Evolutionary conservation across 2,888 invertebrate species (phyloP).

Genomic region (Melinaea marsaeus): DNA sequence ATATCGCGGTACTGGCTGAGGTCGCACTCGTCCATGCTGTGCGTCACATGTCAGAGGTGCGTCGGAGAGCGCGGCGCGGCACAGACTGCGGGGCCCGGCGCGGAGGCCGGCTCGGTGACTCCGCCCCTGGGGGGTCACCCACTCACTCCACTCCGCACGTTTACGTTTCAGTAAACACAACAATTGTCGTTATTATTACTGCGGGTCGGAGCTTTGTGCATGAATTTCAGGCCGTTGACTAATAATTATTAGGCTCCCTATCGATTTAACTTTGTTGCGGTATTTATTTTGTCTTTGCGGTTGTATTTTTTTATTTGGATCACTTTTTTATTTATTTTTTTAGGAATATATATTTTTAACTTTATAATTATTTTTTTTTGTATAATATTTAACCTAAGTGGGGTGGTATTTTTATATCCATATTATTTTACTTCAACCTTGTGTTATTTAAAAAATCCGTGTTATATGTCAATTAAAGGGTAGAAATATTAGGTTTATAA

Average conservation of each 20-base stretch:
- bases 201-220: conserved; percentile 77
- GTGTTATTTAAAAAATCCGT: too few relatives aligned
- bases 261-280: conserved; percentile 70
- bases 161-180: conserved; percentile 78
- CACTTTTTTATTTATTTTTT: conserved; percentile 21
- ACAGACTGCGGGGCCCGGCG: conserved; percentile 62
- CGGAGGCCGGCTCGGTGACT: conserved; percentile 54
- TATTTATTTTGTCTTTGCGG: conserved; percentile 52
- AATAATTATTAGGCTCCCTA: conserved; percentile 75
- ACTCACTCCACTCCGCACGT: conserved; percentile 55
- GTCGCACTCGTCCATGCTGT: conserved; percentile 74
- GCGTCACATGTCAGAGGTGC: conserved; percentile 71
- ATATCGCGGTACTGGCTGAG: conserved; percentile 72
- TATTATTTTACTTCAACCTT: too few relatives aligned
- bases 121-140: conserved; percentile 53
- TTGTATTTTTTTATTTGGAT: conserved; percentile 32
- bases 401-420: too few relatives aligned
- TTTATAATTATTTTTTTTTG: too few relatives aligned
- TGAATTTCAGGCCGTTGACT: conserved; percentile 77
- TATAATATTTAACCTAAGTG: too few relatives aligned
- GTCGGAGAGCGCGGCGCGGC: conserved; percentile 64
- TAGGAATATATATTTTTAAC: too few relatives aligned
- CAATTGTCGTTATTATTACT: conserved; percentile 78
- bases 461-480: too few relatives aligned
- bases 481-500: too few relatives aligned